Base-by-base conservation (phyloP, 2,888 invertebrate species). In the Gerris lacustris region DNA sequence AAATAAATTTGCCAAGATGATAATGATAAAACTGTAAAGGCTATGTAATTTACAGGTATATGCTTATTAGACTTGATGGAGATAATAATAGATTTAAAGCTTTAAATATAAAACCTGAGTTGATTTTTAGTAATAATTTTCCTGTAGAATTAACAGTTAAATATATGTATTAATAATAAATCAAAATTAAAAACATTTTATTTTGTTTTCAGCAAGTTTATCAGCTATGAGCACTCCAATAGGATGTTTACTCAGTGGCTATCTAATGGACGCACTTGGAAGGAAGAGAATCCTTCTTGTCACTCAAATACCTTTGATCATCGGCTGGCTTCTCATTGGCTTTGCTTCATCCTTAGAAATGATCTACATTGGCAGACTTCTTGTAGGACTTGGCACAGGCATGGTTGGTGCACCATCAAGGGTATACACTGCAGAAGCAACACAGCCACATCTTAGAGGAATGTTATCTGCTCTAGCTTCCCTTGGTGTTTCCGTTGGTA, bases 401-500 rank as follows among this genome's bases (percentile, higher is more conserved):
- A 88, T 88, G 87, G 86, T 88, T 45, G 88, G 88, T 0, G 88
- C 88, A 0, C 88, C 88, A 2, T 87, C 88, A 0, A 81, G 88
- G 6, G 88, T 88, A 0, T 88, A 88, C 80, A 87, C 88, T 0
- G 86, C 86, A 44, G 88, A 88, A 77, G 87, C 89, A 0, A 86
- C 89, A 0, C 88, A 89, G 74, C 88, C 88, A 0, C 88, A 89
- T 78, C 81, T 89, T 0, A 82, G 91, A n/a, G 91, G 90, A 2
- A 87, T 88, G 84, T 81, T 90, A 6, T 87, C 88, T 0, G 87
- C 89, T 0, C 79, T 89, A 62, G 86, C 88, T 0, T 89, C 90
- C 63, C 86, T 90, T 0, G 86, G 87, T 0, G 87, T 90, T 0
- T 89, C 89, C 66, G 84, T 88, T 44, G 90, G 90, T 77, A 69